These are phyloP conservation scores for Diuraphis noxia DNA, from an alignment of 1,140 invertebrate species.

Conservation along the genomic window DNA sequence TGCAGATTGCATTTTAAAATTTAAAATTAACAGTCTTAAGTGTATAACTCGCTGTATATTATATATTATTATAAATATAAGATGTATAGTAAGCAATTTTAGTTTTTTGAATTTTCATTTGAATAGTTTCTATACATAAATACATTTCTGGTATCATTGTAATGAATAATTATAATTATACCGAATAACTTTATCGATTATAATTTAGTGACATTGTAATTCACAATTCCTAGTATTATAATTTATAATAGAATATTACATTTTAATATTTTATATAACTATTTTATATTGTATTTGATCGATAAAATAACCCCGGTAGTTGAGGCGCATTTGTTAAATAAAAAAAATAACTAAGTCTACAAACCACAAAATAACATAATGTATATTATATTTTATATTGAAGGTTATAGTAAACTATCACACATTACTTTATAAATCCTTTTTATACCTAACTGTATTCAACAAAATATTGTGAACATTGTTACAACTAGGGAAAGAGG, in stretches of 20 bases:
- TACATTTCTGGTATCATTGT: background rate
- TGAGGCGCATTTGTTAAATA: too few species aligned
- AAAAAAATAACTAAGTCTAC: background rate
- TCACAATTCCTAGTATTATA: too few species aligned
- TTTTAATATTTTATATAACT: background rate
- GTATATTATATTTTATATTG: background rate
- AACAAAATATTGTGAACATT: too few species aligned
- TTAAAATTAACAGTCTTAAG: background rate
- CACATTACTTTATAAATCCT: background rate
- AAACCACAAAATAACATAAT: background rate
- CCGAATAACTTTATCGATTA: background rate
- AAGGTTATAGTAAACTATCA: background rate
- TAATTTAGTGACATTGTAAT: too few species aligned
- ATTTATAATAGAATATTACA: too few species aligned
- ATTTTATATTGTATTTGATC: background rate
- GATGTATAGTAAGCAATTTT: background rate
- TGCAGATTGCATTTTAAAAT: background rate
- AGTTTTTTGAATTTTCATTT: slow-evolving; percentile 1
- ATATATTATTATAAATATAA: background rate
- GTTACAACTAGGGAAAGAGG: too few species aligned
- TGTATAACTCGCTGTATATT: background rate
- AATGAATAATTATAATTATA: background rate
- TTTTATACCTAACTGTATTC: background rate
- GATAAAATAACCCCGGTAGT: background rate
- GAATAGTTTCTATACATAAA: background rate